phyloP scores from a whole-genome alignment of 2,888 invertebrate species.

The Galerucella nymphaeae region DNA sequence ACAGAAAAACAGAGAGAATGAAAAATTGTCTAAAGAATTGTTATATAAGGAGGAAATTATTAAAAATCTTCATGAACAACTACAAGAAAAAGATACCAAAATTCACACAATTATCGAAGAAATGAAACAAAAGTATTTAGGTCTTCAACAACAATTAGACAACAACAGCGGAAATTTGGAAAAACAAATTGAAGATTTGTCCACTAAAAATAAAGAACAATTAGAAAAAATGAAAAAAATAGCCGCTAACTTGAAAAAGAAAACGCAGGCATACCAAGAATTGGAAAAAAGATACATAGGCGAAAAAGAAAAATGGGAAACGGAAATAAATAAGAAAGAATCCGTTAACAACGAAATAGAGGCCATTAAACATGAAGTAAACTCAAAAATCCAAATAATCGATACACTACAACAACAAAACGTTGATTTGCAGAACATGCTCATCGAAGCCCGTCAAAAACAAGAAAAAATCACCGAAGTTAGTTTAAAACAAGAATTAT shows the following conservation, averaged over 20 bases:
- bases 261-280: constrained; percentile 73
- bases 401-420: constrained; percentile 60
- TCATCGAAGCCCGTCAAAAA: constrained; percentile 49
- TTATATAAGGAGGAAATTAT: constrained; percentile 60
- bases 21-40: constrained; percentile 58
- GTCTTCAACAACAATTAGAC: constrained; percentile 60
- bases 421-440: constrained; percentile 58
- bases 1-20: constrained; percentile 48
- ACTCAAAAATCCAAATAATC: constrained; percentile 54
- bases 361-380: constrained; percentile 40
- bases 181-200: constrained; percentile 66
- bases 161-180: constrained; percentile 57
- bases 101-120: constrained; percentile 60
- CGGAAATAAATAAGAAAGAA: constrained; percentile 55
- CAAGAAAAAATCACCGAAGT: constrained; percentile 57
- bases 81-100: constrained; percentile 64
- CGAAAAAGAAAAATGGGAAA: constrained; percentile 58
- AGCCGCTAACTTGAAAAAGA: constrained; percentile 81
- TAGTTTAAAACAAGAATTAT: constrained; percentile 55
- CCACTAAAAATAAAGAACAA: constrained; percentile 75
- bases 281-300: constrained; percentile 67
- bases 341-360: constrained; percentile 37
- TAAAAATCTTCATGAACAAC: constrained; percentile 63
- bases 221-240: constrained; percentile 83
- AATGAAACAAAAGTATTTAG: constrained; percentile 61